Evolutionary conservation across 1,140 invertebrate species (phyloP), one percentile per base, ranked within the genome.

Genomic region (Maconellicoccus hirsutus): DNA sequence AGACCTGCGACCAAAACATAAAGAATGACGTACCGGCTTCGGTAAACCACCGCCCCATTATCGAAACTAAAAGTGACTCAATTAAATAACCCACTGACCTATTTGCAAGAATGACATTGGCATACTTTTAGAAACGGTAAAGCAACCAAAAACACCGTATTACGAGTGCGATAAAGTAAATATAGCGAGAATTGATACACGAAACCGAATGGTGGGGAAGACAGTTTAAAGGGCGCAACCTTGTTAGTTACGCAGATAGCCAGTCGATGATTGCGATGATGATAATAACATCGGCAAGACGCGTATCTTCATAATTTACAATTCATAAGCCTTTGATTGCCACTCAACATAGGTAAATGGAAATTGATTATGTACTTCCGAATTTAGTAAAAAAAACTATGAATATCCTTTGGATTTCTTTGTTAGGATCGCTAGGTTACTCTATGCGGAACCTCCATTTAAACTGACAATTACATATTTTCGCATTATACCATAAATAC

Each of bases 11-110:
- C 42, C 42, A 52, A 52, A 52, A 52, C 42, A 19, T 16, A 52
- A 8, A 16, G 42, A 52, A 4, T 16, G 42, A 3, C 12, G 16
- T 52, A 52, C 42, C 42, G 42, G 42, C 42, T 52, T 52, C 42
- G 42, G 16, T 22, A 25, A 3, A 66, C 6, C 61, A 25, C 21
- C 22, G 61, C 19, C 7, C 42, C 25, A 66, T 66, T 23, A 66
- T 23, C 25, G 61, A 66, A 66, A 66, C 61, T 16, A 66, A 66
- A 66, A 66, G 61, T 66, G 61, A 25, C 25, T 66, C 19, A 66
- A 66, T 66, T 66, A 66, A 66, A 66, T 66, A 66, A 66, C 61
- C 61, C 61, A 66, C 25, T 66, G 61, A 66, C 61, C 61, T 66
- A 66, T 66, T 66, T 66, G 61, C 61, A 22, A 12, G 61, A 66